Evolutionary conservation across 2,888 invertebrate species (phyloP), one percentile per base, ranked within the genome.

Genomic region (Amiota minor): DNA sequence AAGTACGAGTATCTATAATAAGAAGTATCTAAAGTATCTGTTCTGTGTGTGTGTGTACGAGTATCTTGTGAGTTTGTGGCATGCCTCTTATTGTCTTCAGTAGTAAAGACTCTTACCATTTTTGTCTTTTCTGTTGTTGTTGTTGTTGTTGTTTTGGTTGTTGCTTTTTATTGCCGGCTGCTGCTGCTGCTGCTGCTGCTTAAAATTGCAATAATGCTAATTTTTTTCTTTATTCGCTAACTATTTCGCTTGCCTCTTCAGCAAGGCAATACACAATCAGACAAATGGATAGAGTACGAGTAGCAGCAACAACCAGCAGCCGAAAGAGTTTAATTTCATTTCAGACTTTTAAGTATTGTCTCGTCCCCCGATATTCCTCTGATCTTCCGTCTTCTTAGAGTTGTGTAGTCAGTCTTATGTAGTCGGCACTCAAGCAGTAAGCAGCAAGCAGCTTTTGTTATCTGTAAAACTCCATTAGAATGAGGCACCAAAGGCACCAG

Each of bases 241-340:
- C 83, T 81, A 80, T 83, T 84, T 16, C 80, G 80, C 77, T 76
- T 69, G 62, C 73, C 46, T 50, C 68, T 46, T 9, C 46, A 10
- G 10, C 18, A 12, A 20, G 14, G 18, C 65, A 18, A 49, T 45
- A 18, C 45, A 8, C 35, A 35, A 35, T 35, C n/a, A 12, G 4
- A 20, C 59, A 59, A 18, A 23, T 53, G 18, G 9, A 45, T 23
- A 11, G 50, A 45, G 20, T 12, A 61, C 61, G 12, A 20, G 69
- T 46, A 50, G 64, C 71, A 59, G 70, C 81, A 46, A 64, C 45
- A 64, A 73, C 76, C 76, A 71, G 71, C 77, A 82, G 74, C 78
- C 85, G 73, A 86, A 84, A 84, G 85, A 86, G 86, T 84, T 84
- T 84, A 86, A 86, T 84, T 84, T 84, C 84, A 86, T 84, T 84